These are phyloP conservation scores for Noctua janthina DNA, from an alignment of 2,888 invertebrate genomes.

Conservation along the genomic window DNA sequence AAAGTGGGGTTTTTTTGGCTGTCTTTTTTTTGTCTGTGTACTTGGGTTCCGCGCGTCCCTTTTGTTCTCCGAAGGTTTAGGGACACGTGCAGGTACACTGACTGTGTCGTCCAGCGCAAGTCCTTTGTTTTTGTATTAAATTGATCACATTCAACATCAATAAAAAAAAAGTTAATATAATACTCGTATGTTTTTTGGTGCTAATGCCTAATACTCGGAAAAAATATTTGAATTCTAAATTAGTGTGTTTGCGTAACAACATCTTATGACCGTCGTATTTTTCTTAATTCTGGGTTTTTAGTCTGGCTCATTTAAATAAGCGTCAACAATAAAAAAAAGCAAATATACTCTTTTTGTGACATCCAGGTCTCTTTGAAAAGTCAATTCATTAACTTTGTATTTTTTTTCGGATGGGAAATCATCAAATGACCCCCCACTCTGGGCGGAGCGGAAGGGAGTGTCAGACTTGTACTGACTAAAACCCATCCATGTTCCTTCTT, in stretches of 20 bases:
- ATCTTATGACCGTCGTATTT: background rate
- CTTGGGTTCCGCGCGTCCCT: background rate
- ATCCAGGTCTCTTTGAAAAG: background rate
- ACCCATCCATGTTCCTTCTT: no score
- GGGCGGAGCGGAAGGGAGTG: no score
- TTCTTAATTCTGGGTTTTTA: background rate
- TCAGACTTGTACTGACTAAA: no score
- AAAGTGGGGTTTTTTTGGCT: no score
- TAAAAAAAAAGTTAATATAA: background rate
- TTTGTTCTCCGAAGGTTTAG: background rate
- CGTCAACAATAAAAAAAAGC: background rate
- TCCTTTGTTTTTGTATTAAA: background rate
- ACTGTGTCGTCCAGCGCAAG: background rate
- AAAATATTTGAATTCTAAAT: background rate
- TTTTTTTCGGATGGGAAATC: no score
- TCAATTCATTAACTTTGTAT: background rate
- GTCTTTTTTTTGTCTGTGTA: background rate
- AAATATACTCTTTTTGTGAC: background rate
- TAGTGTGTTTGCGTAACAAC: background rate
- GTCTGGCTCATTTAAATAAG: conserved; percentile 1
- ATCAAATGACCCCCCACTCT: no score
- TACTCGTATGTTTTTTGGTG: background rate
- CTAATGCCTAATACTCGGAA: background rate
- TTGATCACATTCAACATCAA: background rate
- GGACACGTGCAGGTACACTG: background rate